Conservation (phyloP, 2,113 vertebrate species). For the Larimichthys crocea region DNA sequence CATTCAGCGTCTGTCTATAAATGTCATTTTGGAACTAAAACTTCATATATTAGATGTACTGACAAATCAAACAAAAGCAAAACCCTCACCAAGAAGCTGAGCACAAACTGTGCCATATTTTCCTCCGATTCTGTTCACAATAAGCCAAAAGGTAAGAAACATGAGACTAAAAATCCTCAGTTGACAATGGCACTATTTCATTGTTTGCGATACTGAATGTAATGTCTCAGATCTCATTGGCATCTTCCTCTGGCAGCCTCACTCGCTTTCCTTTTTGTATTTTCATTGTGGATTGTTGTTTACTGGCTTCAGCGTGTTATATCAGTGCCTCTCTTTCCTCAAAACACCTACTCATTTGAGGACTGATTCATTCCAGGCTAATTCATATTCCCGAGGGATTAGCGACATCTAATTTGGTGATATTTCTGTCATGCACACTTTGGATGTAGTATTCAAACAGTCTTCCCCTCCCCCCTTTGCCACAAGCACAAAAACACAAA, state of each 20-base stretch:
- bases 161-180: constrained; percentile 60
- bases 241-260: constrained; percentile 77
- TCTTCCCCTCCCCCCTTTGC: constrained; percentile 69
- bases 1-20: constrained; percentile 34
- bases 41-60: constrained; percentile 50
- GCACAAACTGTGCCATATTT: constrained; percentile 52
- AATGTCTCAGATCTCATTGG: constrained; percentile 80
- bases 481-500: constrained; percentile 64
- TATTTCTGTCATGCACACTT: constrained; percentile 80
- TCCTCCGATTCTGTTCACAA: constrained; percentile 59
- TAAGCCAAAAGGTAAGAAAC: constrained; percentile 76
- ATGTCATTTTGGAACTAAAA: constrained; percentile 48
- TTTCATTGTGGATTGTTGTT: constrained; percentile 83
- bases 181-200: constrained; percentile 68
- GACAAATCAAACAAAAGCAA: constrained; percentile 61
- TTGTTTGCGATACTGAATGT: constrained; percentile 78
- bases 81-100: constrained; percentile 48
- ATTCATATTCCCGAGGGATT: constrained; percentile 82
- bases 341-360: constrained; percentile 85
- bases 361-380: constrained; percentile 81
- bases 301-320: constrained; percentile 72
- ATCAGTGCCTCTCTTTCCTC: constrained; percentile 80
- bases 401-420: constrained; percentile 82
- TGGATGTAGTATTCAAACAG: constrained; percentile 77
- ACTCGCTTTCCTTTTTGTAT: constrained; percentile 73